A percentile compares a stretch with the other conserved stretches of the same genome.
These are phyloP conservation scores for Aphidius gifuensis DNA, from an alignment of 1,140 invertebrate genomes.

Conservation along the genomic window DNA sequence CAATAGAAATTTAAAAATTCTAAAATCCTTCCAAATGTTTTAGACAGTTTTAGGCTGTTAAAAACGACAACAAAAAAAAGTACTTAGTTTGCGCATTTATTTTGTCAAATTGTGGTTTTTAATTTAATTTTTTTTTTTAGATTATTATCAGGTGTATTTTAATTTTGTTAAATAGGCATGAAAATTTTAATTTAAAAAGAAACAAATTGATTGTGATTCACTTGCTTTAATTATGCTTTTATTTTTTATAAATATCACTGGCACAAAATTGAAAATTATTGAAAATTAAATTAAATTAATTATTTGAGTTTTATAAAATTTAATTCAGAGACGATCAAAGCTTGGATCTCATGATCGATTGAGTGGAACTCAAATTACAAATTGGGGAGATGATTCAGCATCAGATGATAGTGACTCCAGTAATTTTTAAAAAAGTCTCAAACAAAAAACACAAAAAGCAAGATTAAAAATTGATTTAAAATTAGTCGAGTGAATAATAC, in stretches of 20 bases:
- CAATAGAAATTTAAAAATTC: too few relatives aligned
- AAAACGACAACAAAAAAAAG: too few relatives aligned
- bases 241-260: background rate
- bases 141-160: background rate
- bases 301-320: background rate
- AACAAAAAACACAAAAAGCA: background rate
- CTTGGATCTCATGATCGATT: slow-evolving; percentile 13
- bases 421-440: background rate
- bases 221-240: slow-evolving; percentile 18
- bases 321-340: slow-evolving; percentile 11
- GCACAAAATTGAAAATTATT: too few relatives aligned
- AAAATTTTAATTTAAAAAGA: background rate
- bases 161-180: slow-evolving; percentile 11
- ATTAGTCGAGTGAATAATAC: too few relatives aligned
- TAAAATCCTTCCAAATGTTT: too few relatives aligned
- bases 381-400: slow-evolving; percentile 8
- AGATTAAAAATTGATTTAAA: background rate
- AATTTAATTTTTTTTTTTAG: background rate
- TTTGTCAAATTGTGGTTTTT: background rate
- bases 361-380: slow-evolving; percentile 4
- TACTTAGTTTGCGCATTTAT: too few relatives aligned
- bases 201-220: background rate
- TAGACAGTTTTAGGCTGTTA: too few relatives aligned
- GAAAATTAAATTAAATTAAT: too few relatives aligned
- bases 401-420: slow-evolving; percentile 12